Percentiles rank a stretch among this genome's conserved stretches.
Evolutionary conservation across 2,113 vertebrate genomes (phyloP).

Genomic region (Calyptomena viridis): DNA sequence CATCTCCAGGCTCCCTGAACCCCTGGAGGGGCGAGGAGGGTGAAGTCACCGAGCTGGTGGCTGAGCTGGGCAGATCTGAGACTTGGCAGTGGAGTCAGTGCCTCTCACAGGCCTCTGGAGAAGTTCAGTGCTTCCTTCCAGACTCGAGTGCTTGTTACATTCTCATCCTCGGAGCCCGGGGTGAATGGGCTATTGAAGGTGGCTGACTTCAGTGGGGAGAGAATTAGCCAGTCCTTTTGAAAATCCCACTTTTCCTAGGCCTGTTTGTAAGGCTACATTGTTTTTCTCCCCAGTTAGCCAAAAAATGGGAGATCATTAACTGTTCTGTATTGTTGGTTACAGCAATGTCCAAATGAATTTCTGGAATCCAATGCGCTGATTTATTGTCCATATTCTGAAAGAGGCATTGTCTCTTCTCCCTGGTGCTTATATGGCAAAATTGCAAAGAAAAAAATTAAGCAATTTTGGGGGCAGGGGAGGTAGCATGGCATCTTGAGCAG

Average conservation of each 20-base stretch:
- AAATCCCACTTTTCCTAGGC: conserved; percentile 18
- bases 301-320: conserved; percentile 44
- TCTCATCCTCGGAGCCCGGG: neutral
- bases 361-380: conserved; percentile 41
- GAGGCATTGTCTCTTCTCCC: conserved; percentile 48
- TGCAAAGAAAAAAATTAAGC: neutral
- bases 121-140: neutral
- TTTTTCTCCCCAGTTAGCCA: conserved; percentile 14
- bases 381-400: conserved; percentile 58
- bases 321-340: conserved; percentile 44
- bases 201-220: neutral
- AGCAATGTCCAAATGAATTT: conserved; percentile 46
- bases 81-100: accelerated
- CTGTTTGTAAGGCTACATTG: conserved; percentile 22
- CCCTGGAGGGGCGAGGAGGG: neutral
- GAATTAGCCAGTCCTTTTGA: conserved; percentile 12
- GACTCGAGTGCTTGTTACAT: neutral
- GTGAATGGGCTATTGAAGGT: neutral
- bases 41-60: neutral
- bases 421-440: conserved; percentile 47
- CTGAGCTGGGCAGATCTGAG: neutral
- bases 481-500: neutral
- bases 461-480: neutral
- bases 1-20: accelerated
- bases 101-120: neutral